A percentile compares a stretch with the other conserved stretches of the same genome.
Evolutionary conservation across 2,888 invertebrate species (phyloP).

Genomic region (Dichetophora obliterata): DNA sequence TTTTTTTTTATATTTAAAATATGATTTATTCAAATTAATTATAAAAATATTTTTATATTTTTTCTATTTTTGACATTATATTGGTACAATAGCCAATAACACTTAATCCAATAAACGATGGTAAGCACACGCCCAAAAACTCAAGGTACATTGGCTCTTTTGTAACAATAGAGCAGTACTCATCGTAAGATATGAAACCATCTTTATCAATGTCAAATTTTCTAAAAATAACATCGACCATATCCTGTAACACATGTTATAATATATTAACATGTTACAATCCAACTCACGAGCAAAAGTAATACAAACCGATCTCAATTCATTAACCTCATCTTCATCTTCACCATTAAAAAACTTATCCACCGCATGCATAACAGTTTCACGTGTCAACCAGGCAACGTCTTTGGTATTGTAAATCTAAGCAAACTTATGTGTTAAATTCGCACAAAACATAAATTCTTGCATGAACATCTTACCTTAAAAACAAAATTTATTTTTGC

Average conservation of each 20-base stretch:
- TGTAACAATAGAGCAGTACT: slow-evolving; percentile 74
- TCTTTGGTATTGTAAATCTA: slow-evolving; percentile 76
- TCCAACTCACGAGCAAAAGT: not conserved
- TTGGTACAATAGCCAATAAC: slow-evolving; percentile 63
- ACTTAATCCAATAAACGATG: slow-evolving; percentile 69
- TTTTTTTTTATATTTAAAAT: too few relatives aligned
- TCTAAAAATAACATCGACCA: slow-evolving; percentile 79
- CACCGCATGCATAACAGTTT: slow-evolving; percentile 75
- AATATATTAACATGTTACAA: too few relatives aligned
- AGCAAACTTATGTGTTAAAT: not conserved
- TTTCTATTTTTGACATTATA: slow-evolving; percentile 50
- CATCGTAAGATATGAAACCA: slow-evolving; percentile 77
- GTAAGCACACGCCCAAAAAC: slow-evolving; percentile 81
- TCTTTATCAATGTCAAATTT: slow-evolving; percentile 83
- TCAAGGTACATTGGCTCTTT: slow-evolving; percentile 78
- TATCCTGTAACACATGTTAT: slow-evolving; percentile 73
- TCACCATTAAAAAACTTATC: slow-evolving; percentile 70
- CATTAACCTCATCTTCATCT: slow-evolving; percentile 81
- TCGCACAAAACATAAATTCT: not conserved
- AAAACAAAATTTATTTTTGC: slow-evolving; percentile 79
- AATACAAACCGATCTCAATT: slow-evolving; percentile 65
- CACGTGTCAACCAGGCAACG: slow-evolving; percentile 75
- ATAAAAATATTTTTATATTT: too few relatives aligned
- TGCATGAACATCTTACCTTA: slow-evolving; percentile 66
- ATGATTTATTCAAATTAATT: too few relatives aligned